phyloP scores from a whole-genome alignment of 2,113 vertebrate genomes.

The Hippoglossus stenolepis region DNA sequence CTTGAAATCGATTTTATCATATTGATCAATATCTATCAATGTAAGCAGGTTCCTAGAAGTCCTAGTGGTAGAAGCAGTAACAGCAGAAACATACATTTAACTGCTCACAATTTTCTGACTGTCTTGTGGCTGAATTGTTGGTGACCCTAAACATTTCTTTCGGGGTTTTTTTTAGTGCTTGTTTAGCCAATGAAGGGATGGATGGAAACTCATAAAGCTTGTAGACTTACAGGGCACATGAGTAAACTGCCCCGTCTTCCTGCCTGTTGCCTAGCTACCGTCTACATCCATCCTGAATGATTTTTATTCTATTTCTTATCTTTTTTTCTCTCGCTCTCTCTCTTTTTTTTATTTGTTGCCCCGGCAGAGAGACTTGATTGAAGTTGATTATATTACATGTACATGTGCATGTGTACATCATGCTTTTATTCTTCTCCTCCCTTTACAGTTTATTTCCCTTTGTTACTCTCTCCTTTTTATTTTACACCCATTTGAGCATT shows the following conservation, averaged over 20 bases:
- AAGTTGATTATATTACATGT: constrained; percentile 7
- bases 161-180: background rate
- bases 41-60: background rate
- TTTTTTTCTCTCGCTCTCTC: background rate
- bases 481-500: background rate
- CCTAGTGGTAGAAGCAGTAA: background rate
- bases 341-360: background rate
- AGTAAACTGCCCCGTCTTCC: constrained; percentile 57
- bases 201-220: constrained; percentile 59
- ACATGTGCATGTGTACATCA: constrained; percentile 3
- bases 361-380: constrained; percentile 27
- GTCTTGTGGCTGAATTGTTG: background rate
- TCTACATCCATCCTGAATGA: constrained; percentile 53
- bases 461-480: background rate
- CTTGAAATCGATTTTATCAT: background rate
- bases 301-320: constrained; percentile 31
- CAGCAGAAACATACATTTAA: background rate
- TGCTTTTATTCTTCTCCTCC: background rate
- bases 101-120: background rate
- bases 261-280: constrained; percentile 78
- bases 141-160: background rate
- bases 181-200: constrained; percentile 38
- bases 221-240: constrained; percentile 45
- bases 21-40: background rate
- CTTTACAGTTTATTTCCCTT: background rate